Evolutionary conservation across 2,888 invertebrate species (phyloP), one percentile per base, ranked within the genome.

Genomic region (Caenorhabditis angaria): DNA sequence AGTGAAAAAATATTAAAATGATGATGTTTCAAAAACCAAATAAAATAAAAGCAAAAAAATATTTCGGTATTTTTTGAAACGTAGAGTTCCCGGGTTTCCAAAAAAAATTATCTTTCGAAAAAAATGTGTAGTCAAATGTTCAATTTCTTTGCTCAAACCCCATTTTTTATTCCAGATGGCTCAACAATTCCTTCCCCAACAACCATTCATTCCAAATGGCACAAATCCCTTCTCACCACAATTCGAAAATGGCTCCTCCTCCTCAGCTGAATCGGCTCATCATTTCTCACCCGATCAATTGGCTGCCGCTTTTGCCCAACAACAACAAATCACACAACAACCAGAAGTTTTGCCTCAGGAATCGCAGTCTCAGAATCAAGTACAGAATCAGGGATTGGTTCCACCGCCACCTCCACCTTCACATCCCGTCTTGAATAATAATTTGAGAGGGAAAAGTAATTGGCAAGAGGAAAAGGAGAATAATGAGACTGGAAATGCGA

Each of bases 381-480:
- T 22, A 14, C 24, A 41, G 3, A 3, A 22, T 18, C 55, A 18
- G 58, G 63, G 64, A 14, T 35, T 70, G 4, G 70, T 66, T 18
- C 70, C 79, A 4, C 79, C 78, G n/a, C 78, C 79, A 18, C 71
- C 79, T 8, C 77, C 79, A 51, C 79, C 79, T 47, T 64, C 79
- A 18, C 77, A 77, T 69, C 77, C 77, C 24, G 65, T 77, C 12
- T 59, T 70, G n/a, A n/a, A n/a, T n/a, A n/a, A n/a, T n/a, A n/a
- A n/a, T n/a, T n/a, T n/a, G 22, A 24, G 75, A 29, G 47, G 68
- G n/a, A 20, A 32, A 12, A 51, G 53, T 18, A 59, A 55, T 32
- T 76, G 77, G 80, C 76, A 69, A 0, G 80, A 80, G 8, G 80
- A 80, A 59, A 77, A 76, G 47, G 74, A 76, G 60, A 73, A 77